Conservation (phyloP, 2,113 vertebrate species). For the Ploceus nigricollis region DNA sequence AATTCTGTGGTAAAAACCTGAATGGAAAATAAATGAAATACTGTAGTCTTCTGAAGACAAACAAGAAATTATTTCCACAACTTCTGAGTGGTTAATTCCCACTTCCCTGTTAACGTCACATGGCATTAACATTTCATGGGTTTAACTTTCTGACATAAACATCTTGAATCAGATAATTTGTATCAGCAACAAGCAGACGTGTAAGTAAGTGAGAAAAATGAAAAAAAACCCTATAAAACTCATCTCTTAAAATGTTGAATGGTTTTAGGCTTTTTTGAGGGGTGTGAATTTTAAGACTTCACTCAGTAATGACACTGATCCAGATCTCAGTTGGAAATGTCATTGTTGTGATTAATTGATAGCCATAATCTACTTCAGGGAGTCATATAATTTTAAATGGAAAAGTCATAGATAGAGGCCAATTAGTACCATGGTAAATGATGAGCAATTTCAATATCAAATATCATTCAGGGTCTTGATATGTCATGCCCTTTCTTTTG, state of each 20-base stretch:
- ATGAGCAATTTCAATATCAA: constrained; percentile 29
- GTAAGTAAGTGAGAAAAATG: neutral
- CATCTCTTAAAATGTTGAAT: neutral
- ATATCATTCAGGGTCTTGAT: neutral
- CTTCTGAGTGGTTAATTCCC: neutral
- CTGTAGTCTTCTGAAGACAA: neutral
- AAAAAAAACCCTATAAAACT: neutral
- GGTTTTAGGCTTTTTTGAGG: neutral
- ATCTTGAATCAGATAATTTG: neutral
- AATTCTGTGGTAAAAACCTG: neutral
- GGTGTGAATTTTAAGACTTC: neutral
- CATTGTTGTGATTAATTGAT: constrained; percentile 9
- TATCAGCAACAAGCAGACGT: neutral
- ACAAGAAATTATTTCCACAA: neutral
- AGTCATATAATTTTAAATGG: constrained; percentile 20
- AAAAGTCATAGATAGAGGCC: neutral
- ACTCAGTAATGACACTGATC: neutral
- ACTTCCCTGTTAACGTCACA: neutral
- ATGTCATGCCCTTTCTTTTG: neutral
- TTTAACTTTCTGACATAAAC: neutral
- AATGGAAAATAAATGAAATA: neutral
- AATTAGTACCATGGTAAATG: constrained; percentile 28
- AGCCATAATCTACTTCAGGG: neutral
- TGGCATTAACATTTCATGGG: neutral
- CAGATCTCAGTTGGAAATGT: neutral